These are phyloP conservation scores for honey bee (Apis mellifera) DNA, from an alignment of 1,140 invertebrate genomes.

Conservation along the genomic window Amel_HAv3.1 CM009935.2:2299001-2299500, in stretches of 20 bases:
- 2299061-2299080: conserved; percentile 9
- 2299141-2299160: neutral
- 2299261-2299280: neutral
- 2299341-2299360: conserved; percentile 97
- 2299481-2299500: conserved; percentile 94
- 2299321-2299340: conserved; percentile 73
- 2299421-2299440: conserved; percentile 80
- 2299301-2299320: conserved; percentile 6
- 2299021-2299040: too few relatives aligned
- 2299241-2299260: neutral
- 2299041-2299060: neutral
- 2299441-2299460: conserved; percentile 85
- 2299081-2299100: neutral
- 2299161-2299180: neutral
- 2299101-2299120: neutral
- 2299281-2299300: conserved; percentile 6
- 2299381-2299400: conserved; percentile 80
- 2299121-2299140: neutral
- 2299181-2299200: conserved; percentile 14
- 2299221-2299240: conserved; percentile 8
- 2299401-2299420: conserved; percentile 75
- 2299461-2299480: conserved; percentile 87
- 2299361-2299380: conserved; percentile 91
- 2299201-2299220: conserved; percentile 16
- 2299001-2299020: neutral